Conservation (phyloP, 1,140 invertebrate genomes). For the Drosophila jambulina region DNA sequence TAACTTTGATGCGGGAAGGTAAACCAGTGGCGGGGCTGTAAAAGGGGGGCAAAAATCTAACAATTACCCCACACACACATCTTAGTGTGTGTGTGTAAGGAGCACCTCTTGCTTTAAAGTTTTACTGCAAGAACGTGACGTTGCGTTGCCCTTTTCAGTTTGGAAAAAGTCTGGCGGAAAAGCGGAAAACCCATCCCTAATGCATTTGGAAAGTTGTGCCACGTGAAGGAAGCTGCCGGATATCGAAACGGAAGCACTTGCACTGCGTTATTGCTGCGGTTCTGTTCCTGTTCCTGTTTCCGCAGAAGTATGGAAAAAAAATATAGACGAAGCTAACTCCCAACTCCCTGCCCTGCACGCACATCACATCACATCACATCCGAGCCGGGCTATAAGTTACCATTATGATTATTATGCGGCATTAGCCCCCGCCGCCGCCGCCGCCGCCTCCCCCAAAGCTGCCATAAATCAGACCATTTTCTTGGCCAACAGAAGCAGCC, state of each 20-base stretch:
- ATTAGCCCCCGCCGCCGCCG: slow-evolving; percentile 31
- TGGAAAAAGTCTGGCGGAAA: background rate
- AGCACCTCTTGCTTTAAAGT: slow-evolving; percentile 26
- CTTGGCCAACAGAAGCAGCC: slow-evolving; percentile 41
- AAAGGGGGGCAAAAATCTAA: slow-evolving; percentile 25
- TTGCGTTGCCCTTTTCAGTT: slow-evolving; percentile 18
- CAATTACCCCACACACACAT: slow-evolving; percentile 43
- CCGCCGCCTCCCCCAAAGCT: background rate
- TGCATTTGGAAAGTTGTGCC: slow-evolving; percentile 75
- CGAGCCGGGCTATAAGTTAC: slow-evolving; percentile 51
- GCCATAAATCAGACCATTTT: slow-evolving; percentile 69
- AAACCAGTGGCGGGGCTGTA: slow-evolving; percentile 4
- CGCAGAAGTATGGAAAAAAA: background rate
- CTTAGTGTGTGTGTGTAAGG: background rate
- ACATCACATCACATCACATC: slow-evolving; percentile 41
- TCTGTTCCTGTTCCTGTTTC: slow-evolving; percentile 50
- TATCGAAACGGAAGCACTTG: slow-evolving; percentile 83
- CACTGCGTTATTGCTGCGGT: slow-evolving; percentile 75
- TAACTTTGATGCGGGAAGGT: slow-evolving; percentile 69
- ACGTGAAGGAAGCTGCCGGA: slow-evolving; percentile 66
- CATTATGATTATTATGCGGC: slow-evolving; percentile 70
- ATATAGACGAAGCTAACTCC: background rate
- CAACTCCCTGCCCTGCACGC: slow-evolving; percentile 36
- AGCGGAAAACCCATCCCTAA: slow-evolving; percentile 42
- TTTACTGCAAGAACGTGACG: slow-evolving; percentile 75